phyloP scores from a whole-genome alignment of 2,113 vertebrate species.

The Grus americana region DNA sequence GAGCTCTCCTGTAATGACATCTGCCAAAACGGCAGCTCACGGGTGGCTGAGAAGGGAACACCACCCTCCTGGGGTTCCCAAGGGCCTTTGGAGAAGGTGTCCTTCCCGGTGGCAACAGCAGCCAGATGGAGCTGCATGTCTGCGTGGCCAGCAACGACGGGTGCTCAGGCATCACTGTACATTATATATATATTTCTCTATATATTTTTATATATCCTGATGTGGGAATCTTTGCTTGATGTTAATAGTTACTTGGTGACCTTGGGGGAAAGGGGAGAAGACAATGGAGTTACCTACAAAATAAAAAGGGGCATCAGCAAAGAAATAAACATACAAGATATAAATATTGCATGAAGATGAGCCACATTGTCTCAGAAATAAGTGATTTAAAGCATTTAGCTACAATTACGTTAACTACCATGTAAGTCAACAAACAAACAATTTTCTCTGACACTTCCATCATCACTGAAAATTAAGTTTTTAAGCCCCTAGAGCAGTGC shows the following conservation, averaged over 20 bases:
- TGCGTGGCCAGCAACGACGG: accelerated
- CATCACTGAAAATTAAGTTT: conserved; percentile 67
- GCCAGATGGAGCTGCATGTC: accelerated
- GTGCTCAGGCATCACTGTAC: neutral
- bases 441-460: conserved; percentile 55
- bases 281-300: neutral
- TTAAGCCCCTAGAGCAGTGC: conserved; percentile 53
- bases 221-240: neutral
- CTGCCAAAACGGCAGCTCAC: neutral
- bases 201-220: too few species aligned
- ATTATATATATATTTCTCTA: accelerated
- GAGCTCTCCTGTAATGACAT: neutral
- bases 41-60: neutral
- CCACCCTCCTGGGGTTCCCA: neutral
- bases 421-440: conserved; percentile 58
- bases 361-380: neutral
- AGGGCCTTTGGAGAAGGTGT: neutral
- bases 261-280: neutral
- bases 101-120: neutral
- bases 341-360: neutral
- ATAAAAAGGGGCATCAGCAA: neutral
- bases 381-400: conserved; percentile 35
- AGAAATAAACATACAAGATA: neutral
- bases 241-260: neutral
- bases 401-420: conserved; percentile 45